Evolutionary conservation across 2,888 invertebrate species (phyloP).

Genomic region (Sturmia bella): DNA sequence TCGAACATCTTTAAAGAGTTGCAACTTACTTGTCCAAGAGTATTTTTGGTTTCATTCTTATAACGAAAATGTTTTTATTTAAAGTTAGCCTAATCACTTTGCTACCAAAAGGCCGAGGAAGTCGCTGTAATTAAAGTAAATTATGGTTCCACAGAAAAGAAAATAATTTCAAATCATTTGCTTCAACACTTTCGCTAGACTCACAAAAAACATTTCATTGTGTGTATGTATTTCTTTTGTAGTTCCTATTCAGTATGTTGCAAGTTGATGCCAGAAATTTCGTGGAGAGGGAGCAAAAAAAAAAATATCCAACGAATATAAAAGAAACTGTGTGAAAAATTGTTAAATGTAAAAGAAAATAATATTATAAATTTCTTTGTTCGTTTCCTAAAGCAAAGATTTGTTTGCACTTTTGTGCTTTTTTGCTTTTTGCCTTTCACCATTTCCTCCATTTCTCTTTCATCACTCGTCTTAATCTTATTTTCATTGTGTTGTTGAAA

Average conservation of each 20-base stretch:
- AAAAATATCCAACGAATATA: constrained; percentile 20
- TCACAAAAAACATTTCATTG: constrained; percentile 8
- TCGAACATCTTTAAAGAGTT: constrained; percentile 13
- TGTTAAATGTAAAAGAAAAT: constrained; percentile 50
- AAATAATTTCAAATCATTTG: constrained; percentile 22
- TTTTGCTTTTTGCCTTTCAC: constrained; percentile 9
- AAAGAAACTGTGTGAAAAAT: constrained; percentile 50
- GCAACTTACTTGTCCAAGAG: constrained; percentile 5
- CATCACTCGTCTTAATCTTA: constrained; percentile 49
- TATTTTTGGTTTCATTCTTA: constrained; percentile 1
- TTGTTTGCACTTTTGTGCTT: constrained; percentile 60
- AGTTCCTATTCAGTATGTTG: constrained; percentile 4
- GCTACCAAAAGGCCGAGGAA: constrained; percentile 27
- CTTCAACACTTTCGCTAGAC: constrained; percentile 30
- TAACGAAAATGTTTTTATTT: constrained; percentile 1
- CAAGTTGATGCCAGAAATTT: constrained; percentile 1
- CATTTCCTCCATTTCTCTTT: constrained; percentile 35
- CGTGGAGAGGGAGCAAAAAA: constrained; percentile 11
- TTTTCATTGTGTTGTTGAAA: constrained; percentile 52
- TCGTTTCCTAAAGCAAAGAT: constrained; percentile 59
- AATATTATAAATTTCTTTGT: constrained; percentile 32
- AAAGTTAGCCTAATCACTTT: constrained; percentile 37
- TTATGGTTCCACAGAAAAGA: constrained; percentile 45
- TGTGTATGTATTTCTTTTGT: constrained; percentile 14
- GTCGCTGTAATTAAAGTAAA: constrained; percentile 49